Conservation (phyloP, 2,113 vertebrate species). For the Tylochromis polylepis region DNA sequence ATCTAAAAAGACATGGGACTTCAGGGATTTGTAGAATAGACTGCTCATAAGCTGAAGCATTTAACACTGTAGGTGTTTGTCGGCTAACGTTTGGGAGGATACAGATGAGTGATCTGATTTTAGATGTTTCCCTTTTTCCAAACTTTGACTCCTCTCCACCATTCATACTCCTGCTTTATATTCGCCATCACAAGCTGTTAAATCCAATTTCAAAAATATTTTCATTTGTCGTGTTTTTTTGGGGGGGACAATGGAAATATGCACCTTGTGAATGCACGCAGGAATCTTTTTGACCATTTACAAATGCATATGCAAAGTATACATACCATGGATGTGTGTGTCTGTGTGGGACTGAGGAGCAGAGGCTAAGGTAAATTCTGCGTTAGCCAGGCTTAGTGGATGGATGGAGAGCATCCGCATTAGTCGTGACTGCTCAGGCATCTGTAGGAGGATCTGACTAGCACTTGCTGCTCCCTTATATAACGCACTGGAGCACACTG, state of each 20-base stretch:
- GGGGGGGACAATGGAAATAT: background rate
- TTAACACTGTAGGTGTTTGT: background rate
- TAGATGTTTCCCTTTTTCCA: background rate
- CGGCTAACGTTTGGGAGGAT: background rate
- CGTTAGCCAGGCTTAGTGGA: conserved; percentile 40
- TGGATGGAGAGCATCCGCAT: conserved; percentile 59
- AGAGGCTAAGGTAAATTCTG: conserved; percentile 47
- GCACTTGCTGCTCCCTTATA: conserved; percentile 66
- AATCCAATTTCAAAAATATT: background rate
- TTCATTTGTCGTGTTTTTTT: background rate
- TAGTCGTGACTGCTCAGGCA: conserved; percentile 77
- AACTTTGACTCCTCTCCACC: background rate
- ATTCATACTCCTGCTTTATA: background rate
- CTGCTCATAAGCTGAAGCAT: conserved; percentile 6
- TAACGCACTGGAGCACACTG: conserved; percentile 60
- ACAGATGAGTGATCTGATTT: conserved; percentile 1
- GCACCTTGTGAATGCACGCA: background rate
- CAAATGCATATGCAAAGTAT: background rate
- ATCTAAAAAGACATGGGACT: background rate
- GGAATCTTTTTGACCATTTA: background rate
- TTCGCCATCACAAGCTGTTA: background rate
- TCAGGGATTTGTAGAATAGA: background rate
- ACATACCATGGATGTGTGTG: background rate
- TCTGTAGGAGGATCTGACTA: conserved; percentile 78
- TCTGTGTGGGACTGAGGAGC: conserved; percentile 27